These are phyloP conservation scores for Anabas testudineus DNA, from an alignment of 2,797 vertebrate species.

Conservation along the genomic window DNA sequence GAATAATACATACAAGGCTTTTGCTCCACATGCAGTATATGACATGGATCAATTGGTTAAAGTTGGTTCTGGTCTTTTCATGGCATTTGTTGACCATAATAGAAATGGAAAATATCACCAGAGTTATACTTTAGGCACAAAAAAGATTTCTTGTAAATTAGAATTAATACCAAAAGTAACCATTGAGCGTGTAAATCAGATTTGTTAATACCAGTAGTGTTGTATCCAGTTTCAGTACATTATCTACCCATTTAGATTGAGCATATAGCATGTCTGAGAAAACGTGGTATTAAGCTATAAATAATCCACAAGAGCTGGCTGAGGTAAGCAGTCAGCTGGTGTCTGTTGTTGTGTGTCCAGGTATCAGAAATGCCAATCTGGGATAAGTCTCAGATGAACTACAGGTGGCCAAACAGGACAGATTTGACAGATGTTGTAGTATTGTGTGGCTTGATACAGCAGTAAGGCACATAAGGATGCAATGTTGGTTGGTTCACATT, in stretches of 20 bases:
- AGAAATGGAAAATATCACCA: constrained; percentile 11
- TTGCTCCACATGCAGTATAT: background rate
- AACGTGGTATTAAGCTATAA: constrained; percentile 27
- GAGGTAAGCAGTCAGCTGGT: background rate
- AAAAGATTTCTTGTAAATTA: constrained; percentile 25
- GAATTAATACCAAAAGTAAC: constrained; percentile 13
- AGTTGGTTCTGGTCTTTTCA: constrained; percentile 13
- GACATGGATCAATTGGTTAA: background rate
- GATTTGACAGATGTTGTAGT: constrained; percentile 11
- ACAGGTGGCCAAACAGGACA: constrained; percentile 3
- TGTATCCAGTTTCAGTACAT: constrained; percentile 18
- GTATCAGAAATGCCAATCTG: constrained; percentile 31
- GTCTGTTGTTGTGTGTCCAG: constrained; percentile 12
- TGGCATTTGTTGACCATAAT: constrained; percentile 17
- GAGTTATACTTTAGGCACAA: background rate
- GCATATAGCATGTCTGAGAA: constrained; percentile 22
- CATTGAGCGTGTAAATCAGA: constrained; percentile 30
- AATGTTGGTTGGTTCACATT: constrained; percentile 1
- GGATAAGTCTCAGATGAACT: constrained; percentile 7
- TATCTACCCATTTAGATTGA: constrained; percentile 23
- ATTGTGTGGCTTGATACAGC: background rate
- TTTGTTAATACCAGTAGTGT: constrained; percentile 27
- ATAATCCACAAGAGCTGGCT: constrained; percentile 14
- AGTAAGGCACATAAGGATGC: background rate
- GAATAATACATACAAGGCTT: background rate